phyloP scores from a whole-genome alignment of 2,113 vertebrate species.

The Pygathrix nemaeus region DNA sequence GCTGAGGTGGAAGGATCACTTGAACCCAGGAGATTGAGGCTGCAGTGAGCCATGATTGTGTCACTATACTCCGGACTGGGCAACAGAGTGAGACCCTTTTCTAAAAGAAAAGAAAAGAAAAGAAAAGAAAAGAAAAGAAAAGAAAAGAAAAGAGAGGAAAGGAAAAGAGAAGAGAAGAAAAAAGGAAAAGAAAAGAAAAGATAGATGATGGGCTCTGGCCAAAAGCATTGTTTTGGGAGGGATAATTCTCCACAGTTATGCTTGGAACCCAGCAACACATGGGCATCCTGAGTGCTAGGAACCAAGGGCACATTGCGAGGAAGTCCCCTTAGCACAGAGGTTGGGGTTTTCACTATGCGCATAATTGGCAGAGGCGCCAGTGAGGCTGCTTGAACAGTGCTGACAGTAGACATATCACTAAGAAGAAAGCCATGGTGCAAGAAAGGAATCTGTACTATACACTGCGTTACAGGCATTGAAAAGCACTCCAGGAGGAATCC shows the following conservation, averaged over 20 bases:
- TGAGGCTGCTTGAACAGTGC: neutral
- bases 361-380: neutral
- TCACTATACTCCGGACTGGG: too few relatives aligned
- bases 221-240: neutral
- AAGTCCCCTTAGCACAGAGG: neutral
- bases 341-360: neutral
- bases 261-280: neutral
- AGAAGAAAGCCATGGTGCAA: neutral
- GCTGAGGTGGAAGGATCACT: too few relatives aligned
- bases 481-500: neutral
- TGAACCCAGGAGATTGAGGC: too few relatives aligned
- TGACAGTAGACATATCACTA: neutral
- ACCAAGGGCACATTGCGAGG: neutral
- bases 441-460: neutral
- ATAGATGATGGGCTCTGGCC: neutral
- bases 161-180: too few relatives aligned
- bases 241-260: neutral
- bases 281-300: neutral
- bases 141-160: too few relatives aligned
- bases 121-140: too few relatives aligned
- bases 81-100: too few relatives aligned
- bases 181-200: too few relatives aligned
- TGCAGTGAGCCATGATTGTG: too few relatives aligned
- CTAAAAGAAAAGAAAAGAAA: too few relatives aligned
- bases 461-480: neutral